phyloP scores from a whole-genome alignment of 2,113 vertebrate species.

The Dipodomys ordii region DNA sequence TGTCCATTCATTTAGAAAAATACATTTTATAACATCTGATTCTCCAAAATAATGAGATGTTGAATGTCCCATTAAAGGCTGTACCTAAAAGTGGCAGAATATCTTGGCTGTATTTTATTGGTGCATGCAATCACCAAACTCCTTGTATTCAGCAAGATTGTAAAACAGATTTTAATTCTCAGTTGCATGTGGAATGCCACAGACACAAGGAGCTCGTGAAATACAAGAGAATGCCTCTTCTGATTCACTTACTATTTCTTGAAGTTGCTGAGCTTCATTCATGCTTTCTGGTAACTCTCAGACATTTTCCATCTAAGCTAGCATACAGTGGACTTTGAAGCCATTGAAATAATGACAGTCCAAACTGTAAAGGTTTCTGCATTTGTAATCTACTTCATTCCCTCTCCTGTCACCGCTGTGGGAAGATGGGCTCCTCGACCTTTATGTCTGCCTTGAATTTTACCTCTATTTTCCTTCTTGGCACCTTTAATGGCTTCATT shows the following conservation, averaged over 20 bases:
- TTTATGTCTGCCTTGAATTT: background rate
- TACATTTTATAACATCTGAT: too few relatives aligned
- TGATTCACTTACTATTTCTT: background rate
- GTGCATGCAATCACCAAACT: background rate
- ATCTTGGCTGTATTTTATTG: background rate
- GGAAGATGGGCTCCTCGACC: background rate
- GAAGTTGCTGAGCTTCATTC: background rate
- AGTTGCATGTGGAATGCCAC: background rate
- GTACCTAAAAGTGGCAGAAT: background rate
- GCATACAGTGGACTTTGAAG: background rate
- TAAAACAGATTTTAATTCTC: background rate
- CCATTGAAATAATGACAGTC: background rate
- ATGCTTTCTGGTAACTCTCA: background rate
- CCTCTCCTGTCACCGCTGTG: background rate
- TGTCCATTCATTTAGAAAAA: too few relatives aligned
- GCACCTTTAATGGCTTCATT: fast-evolving
- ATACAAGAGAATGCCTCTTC: background rate
- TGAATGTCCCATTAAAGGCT: background rate
- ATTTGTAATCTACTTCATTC: background rate
- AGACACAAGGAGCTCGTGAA: background rate
- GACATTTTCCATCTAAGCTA: background rate
- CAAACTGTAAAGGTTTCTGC: background rate
- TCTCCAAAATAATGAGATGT: background rate
- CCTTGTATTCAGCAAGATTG: background rate
- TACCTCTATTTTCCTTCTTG: background rate